A percentile compares a stretch with the other conserved stretches of the same genome.
Evolutionary conservation across 2,888 invertebrate species (phyloP).

Genomic region (Agriopis marginaria): DNA sequence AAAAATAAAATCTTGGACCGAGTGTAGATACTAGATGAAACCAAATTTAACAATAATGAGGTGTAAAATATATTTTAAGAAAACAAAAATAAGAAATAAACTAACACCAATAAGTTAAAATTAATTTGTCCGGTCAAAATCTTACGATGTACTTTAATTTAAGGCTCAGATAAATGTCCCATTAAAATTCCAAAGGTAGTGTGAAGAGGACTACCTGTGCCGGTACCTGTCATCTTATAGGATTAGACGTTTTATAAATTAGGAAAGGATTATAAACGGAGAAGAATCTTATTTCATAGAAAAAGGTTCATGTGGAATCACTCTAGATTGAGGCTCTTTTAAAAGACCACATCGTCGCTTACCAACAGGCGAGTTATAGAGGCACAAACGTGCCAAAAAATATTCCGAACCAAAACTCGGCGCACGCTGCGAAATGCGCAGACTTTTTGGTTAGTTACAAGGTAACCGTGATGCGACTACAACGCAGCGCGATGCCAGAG

Average conservation of each 20-base stretch:
- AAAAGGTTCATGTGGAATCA: neutral
- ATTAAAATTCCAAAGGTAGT: constrained; percentile 70
- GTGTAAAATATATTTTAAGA: neutral
- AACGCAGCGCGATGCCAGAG: no score
- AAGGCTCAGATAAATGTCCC: constrained; percentile 72
- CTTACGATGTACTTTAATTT: constrained; percentile 33
- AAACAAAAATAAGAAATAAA: constrained; percentile 1
- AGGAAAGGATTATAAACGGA: constrained; percentile 24
- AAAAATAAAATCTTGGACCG: no score
- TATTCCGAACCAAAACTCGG: no score
- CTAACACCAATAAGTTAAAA: constrained; percentile 20
- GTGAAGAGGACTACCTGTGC: constrained; percentile 36
- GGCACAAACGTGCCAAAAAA: no score
- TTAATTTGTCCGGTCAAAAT: constrained; percentile 39
- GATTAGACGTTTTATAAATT: constrained; percentile 51
- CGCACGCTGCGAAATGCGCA: no score
- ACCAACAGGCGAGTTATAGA: no score
- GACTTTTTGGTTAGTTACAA: no score
- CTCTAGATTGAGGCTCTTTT: neutral
- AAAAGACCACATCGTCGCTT: no score
- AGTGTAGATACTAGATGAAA: no score
- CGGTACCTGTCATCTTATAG: constrained; percentile 62
- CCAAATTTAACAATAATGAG: neutral
- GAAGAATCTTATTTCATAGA: neutral
- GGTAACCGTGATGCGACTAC: no score